phyloP scores from a whole-genome alignment of 2,888 invertebrate genomes.

The Drosophila birchii region DNA sequence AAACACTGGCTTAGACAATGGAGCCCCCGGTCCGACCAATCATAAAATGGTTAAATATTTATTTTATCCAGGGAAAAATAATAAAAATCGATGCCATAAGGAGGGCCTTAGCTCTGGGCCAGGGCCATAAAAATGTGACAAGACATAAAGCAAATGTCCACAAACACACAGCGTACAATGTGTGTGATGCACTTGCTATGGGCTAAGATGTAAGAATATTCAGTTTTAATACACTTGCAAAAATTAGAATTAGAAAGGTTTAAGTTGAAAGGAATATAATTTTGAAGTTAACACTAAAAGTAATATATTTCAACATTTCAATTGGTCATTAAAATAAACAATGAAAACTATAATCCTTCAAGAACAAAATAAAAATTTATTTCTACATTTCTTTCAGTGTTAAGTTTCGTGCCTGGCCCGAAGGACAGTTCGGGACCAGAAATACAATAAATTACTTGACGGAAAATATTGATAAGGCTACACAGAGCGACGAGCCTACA shows the following conservation, averaged over 20 bases:
- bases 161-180: conserved; percentile 34
- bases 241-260: neutral
- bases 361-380: neutral
- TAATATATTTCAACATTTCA: too few relatives aligned
- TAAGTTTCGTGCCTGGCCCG: conserved; percentile 18
- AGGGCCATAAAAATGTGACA: conserved; percentile 79
- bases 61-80: conserved; percentile 66
- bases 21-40: conserved; percentile 26
- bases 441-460: conserved; percentile 83
- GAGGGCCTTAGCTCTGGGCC: conserved; percentile 33
- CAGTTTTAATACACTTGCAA: neutral
- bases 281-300: neutral
- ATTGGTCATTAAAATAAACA: too few relatives aligned
- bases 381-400: neutral
- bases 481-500: conserved; percentile 68
- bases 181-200: conserved; percentile 43
- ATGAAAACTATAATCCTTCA: neutral
- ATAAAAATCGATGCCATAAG: conserved; percentile 81
- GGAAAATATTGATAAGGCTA: conserved; percentile 82
- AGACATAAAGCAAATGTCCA: conserved; percentile 70
- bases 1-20: conserved; percentile 48
- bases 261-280: too few relatives aligned
- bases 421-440: conserved; percentile 51
- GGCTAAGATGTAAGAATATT: conserved; percentile 23
- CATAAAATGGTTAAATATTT: conserved; percentile 74